Base-by-base conservation (phyloP, 2,888 invertebrate species). In the Eurois occulta region DNA sequence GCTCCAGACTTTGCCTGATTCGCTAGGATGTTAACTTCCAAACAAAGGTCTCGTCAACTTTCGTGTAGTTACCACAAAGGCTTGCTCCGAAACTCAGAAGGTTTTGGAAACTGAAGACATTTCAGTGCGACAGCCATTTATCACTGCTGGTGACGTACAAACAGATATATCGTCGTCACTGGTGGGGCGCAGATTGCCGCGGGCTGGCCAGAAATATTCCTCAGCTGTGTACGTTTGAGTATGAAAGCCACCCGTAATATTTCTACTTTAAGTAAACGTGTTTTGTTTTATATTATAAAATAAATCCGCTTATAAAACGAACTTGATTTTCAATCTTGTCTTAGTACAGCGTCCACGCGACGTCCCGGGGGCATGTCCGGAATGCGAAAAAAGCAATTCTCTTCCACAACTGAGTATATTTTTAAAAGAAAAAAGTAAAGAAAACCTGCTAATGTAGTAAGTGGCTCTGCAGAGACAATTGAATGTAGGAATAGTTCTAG, bases 31-130 rank as follows among this genome's bases (percentile, higher is more conserved):
- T 41, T 58, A 71, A 71, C 83, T 77, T 74, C 38, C 72, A 72
- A 77, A 72, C 81, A 81, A 81, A 75, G 83, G 70, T 71, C 81
- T 81, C 72, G 85, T 81, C 85, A 81, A 81, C 85, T 83, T 73
- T 43, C 77, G 52, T 38, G 43, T 77, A 77, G 82, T 77, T 85
- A 74, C 41, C 64, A 83, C 84, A 86, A 88, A 83, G 77, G 79
- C 75, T 85, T 75, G 67, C 72, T 72, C 55, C 38, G 46, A 83
- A 80, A 85, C 83, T 80, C 60, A 52, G 62, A 77, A 72, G 80
- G 70, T 80, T 81, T 81, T 68, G 66, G 75, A 71, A 84, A 78
- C 84, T 81, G 81, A 80, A 78, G 87, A 77, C 79, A 75, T 84
- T 77, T 78, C 77, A 76, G 78, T 67, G 58, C 75, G 75, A 75